Evolutionary conservation across 2,888 invertebrate species (phyloP), one percentile per base, ranked within the genome.

Genomic region (Neoascia interrupta): DNA sequence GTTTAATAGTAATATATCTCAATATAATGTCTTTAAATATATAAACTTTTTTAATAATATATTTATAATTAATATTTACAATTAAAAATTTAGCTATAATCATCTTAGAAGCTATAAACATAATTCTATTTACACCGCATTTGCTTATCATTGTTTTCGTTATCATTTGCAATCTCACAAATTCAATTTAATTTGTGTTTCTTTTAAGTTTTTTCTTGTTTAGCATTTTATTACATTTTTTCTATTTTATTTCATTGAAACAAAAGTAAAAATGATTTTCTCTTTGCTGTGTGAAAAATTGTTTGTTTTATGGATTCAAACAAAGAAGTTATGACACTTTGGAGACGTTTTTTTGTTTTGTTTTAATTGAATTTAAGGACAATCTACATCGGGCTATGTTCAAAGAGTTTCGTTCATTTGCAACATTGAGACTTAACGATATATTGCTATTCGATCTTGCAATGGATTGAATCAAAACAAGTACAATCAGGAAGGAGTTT

Each of bases 21-120:
- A 80, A 74, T 80, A 80, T 74, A 80, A 80, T 80, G 80, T 80
- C 80, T 80, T 80, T 80, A 80, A 80, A 80, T 80, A 80, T 76
- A 73, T 76, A 73, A 69, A 61, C 61, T 70, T 74, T 47, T 47
- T 31, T 58, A 53, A 37, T 73, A 60, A 74, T 80, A 79, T 66
- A 60, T 63, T 69, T 58, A 74, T 68, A 74, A 31, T 80, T 68
- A 80, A 69, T 80, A 80, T 80, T 69, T 80, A 80, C 80, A 80
- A 41, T 80, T 69, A 69, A 80, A 80, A 80, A 80, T 80, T 80
- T 80, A 80, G 74, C 80, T 80, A 80, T 51, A 56, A 37, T 70
- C 54, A 47, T 61, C 66, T 79, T 79, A 73, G 43, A 37, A 60
- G 64, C 66, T 73, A n/a, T n/a, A 45, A 66, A 53, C 47, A 16